Conservation (phyloP, 2,797 vertebrate genomes). For the Cuniculus paca region DNA sequence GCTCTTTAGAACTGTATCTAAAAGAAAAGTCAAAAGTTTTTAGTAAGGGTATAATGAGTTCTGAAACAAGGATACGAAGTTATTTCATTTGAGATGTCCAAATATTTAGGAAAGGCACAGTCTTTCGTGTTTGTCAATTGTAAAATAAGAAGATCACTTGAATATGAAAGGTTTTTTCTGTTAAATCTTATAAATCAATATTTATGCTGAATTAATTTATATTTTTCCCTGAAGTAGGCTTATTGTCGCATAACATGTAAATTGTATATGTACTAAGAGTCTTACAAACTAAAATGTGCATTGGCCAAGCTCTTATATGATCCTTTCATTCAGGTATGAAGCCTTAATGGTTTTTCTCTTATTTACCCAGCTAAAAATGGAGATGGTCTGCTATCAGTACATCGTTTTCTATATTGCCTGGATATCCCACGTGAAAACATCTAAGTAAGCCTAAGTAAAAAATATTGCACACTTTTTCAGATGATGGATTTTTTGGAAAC, state of each 20-base stretch:
- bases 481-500: conserved; percentile 40
- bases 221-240: conserved; percentile 8
- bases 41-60: neutral
- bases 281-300: neutral
- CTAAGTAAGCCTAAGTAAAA: neutral
- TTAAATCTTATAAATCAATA: conserved; percentile 26
- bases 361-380: neutral
- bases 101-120: neutral
- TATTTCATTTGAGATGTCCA: neutral
- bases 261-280: neutral
- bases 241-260: neutral
- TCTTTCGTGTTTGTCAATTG: conserved; percentile 24
- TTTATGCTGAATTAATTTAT: conserved; percentile 19
- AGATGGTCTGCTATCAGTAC: neutral
- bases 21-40: conserved; percentile 44
- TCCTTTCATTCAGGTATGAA: neutral
- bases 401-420: neutral
- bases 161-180: neutral
- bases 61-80: neutral
- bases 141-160: conserved; percentile 17
- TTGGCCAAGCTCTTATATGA: neutral
- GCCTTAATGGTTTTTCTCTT: neutral
- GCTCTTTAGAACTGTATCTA: conserved; percentile 17
- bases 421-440: neutral
- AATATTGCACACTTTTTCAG: neutral